These are phyloP conservation scores for Hylyphantes graminicola DNA, from an alignment of 1,140 invertebrate species.

Conservation along the genomic window DNA sequence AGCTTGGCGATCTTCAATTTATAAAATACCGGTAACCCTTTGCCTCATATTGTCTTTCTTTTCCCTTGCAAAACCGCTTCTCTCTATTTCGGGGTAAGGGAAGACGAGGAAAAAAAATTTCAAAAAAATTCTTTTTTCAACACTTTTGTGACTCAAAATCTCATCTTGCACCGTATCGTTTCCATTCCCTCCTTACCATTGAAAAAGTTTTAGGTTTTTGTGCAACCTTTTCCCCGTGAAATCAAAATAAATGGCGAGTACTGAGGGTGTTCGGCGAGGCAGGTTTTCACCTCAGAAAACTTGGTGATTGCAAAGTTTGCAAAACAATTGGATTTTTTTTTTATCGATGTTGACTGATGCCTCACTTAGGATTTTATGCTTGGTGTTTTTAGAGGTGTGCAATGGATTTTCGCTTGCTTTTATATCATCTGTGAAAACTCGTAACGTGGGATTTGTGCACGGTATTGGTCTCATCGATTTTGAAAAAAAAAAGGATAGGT, in stretches of 20 bases:
- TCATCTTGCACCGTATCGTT: slow-evolving; percentile 11
- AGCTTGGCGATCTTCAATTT: too few species aligned
- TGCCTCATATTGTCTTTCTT: slow-evolving; percentile 25
- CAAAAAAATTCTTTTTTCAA: too few species aligned
- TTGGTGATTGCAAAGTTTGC: slow-evolving; percentile 51
- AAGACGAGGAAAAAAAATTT: too few species aligned
- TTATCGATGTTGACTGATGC: background rate
- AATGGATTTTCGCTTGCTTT: too few species aligned
- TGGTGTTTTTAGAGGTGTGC: too few species aligned
- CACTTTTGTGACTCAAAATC: slow-evolving; percentile 39
- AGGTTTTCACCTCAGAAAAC: background rate
- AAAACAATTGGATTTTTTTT: slow-evolving; percentile 25
- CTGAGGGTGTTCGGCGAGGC: slow-evolving; percentile 9
- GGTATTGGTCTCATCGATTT: too few species aligned
- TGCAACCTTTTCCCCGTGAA: slow-evolving; percentile 44
- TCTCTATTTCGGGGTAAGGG: background rate
- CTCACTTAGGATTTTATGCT: too few species aligned
- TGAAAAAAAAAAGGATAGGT: too few species aligned
- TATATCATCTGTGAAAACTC: too few species aligned
- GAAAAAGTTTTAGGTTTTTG: slow-evolving; percentile 44
- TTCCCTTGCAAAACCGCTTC: slow-evolving; percentile 15
- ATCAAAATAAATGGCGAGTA: slow-evolving; percentile 57
- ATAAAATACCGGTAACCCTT: background rate
- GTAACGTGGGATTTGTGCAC: too few species aligned
- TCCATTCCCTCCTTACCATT: background rate